Base-by-base conservation (phyloP, 2,888 invertebrate genomes). In the Pollenia angustigena region DNA sequence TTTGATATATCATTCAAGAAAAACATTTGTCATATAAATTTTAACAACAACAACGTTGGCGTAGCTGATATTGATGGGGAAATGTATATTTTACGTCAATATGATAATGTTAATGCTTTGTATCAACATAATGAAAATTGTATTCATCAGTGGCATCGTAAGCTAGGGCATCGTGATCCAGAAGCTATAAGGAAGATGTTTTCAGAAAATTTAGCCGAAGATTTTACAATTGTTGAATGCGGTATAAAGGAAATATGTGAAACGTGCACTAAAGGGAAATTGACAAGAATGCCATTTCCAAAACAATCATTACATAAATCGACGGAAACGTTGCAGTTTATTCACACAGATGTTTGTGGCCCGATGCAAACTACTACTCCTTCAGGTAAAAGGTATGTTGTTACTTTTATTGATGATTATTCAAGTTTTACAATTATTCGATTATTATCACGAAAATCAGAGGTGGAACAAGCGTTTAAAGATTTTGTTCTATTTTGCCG, bases 331-430 rank as follows among this genome's bases (percentile, higher is more conserved):
- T 91, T 9, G 89, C 92, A 1, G 90, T 40, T 69, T 3, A 69
- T 52, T 10, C 66, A 66, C 54, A 69, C 16, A 2, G 69, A 69
- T 69, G 69, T 69, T 40, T 69, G 69, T 69, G 69, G 54, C 42
- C 50, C 75, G 91, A 90, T 88, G 69, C 60, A 89, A 68, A 89
- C 89, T 2, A 32, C 52, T 4, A 89, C 90, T 2, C 87, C 87
- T 16, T 81, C 90, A 42, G 88, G 88, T 16, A 90, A 90, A 58
- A 80, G 89, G 16, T 91, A 90, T 76, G 44, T 91, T 0, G n/a
- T 91, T 3, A 91, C 90, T 0, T 85, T 92, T 9, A 91, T 91
- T n/a, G 91, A 92, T 74, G 91, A 92, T 87, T 91, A 76, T 76
- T 90, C 90, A 8, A 84, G 89, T 52, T 91, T 88, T 72, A 89